Base-by-base conservation (phyloP, 92 coral and sea anemone species). In the Zoanthus gigantus region DNA sequence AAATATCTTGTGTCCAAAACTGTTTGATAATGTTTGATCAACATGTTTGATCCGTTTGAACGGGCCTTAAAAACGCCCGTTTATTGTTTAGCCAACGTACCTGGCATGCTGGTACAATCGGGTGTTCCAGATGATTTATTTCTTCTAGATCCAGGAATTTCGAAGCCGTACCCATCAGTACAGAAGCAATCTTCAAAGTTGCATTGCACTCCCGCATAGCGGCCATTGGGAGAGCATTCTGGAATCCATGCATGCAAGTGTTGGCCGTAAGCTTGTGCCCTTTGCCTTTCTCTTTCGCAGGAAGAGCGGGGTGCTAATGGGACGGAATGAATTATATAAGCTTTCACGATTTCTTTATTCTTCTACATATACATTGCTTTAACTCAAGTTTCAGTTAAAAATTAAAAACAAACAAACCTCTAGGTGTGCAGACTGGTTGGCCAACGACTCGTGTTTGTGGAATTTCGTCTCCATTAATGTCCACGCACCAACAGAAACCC, bases 401-500 rank as follows among this genome's bases (percentile, higher is more conserved):
- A 10, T 14, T 3, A 8, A 5, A 50, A 18, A 13, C 1, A 83
- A n/a, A 65, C 83, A 85, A 83, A 94, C 98, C 91, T 74, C 83
- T 57, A 52, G 95, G 90, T 17, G 84, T 92, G 50, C 98, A 95
- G 18, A 87, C 74, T 16, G 98, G 94, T 56, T 90, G 90, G 58
- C 98, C 98, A 65, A 81, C 82, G 68, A 86, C 82, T 76, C 94
- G 91, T 9, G 98, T 93, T 9, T 92, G 83, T 1, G 95, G 95
- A 42, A 91, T 84, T 84, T 90, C 92, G 82, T 93, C 89, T 11
- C 98, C 98, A 61, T 89, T 74, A 29, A 83, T 89, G 82, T 96
- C 95, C 77, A 93, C 98, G 84, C 98, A 96, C 98, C 98, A 96
- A 75, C 98, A 96, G 92, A 75, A 91, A 47, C 96, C 92, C 23